Evolutionary conservation across 2,888 invertebrate genomes (phyloP), one percentile per base, ranked within the genome.

Genomic region (Xestia xanthographa): DNA sequence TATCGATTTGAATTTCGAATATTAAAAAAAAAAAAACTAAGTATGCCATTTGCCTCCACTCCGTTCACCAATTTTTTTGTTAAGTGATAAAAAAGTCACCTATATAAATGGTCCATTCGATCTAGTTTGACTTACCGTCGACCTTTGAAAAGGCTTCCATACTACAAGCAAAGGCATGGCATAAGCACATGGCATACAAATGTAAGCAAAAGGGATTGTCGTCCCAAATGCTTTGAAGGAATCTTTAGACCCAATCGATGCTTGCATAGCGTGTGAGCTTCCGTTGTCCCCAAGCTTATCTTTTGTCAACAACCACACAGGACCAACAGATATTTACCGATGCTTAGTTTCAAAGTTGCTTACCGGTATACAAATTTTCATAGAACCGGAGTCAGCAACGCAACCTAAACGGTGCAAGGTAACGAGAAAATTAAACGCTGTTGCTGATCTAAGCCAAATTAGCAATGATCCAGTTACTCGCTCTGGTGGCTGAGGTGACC

Each of bases 341-440:
- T 72, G 72, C 8, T 58, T n/a, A 65, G 22, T 26, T 56, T 29
- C 65, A 22, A 80, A 53, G 1, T 66, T 68, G 65, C 79, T 75
- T 66, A 76, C 22, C 22, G 26, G 14, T 67, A 22, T 63, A 22
- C 9, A 66, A 50, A 79, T 82, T 72, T 67, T 60, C 80, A 73
- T 69, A 76, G 20, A 66, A 38, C 17, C 14, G n/a, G 14, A 58
- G 38, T 66, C 41, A 63, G 50, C 45, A 53, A 66, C 38, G 58
- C 29, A 45, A 43, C 34, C 9, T 29, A 58, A n/a, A 38, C 20
- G 22, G 20, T 69, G 66, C 79, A 69, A 29, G 69, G 29, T 72
- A 79, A 83, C 66, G 72, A 74, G 80, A 26, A 73, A 81, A 77
- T 81, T 75, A 72, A 68, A n/a, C 65, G 63, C 34, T 66, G 66